phyloP scores from a whole-genome alignment of 2,888 invertebrate genomes.

The Drosophila prostipennis region DNA sequence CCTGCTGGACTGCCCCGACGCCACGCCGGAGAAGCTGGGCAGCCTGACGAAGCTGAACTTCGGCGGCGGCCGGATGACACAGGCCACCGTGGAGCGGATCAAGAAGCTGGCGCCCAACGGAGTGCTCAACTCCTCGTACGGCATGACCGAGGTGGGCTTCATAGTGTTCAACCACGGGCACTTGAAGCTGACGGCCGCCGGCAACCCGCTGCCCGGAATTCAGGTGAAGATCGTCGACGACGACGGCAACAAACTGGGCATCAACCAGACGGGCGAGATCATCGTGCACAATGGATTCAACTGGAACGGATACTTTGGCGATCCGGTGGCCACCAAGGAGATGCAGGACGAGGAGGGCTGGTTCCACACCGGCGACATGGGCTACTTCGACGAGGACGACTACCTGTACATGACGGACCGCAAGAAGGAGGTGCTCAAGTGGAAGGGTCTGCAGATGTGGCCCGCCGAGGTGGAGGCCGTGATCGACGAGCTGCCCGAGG shows the following conservation, averaged over 20 bases:
- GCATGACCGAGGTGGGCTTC: conserved; percentile 62
- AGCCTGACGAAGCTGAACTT: conserved; percentile 52
- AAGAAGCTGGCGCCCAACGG: conserved; percentile 49
- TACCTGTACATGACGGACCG: conserved; percentile 72
- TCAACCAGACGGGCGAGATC: conserved; percentile 76
- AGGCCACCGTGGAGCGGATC: conserved; percentile 27
- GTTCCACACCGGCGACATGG: conserved; percentile 81
- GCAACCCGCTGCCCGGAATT: conserved; percentile 56
- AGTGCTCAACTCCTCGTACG: conserved; percentile 51
- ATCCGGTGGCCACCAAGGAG: conserved; percentile 60
- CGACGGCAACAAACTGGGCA: conserved; percentile 56
- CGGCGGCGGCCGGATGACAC: conserved; percentile 53
- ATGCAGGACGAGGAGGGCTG: conserved; percentile 71
- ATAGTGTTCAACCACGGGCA: conserved; percentile 46
- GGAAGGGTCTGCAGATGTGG: conserved; percentile 62
- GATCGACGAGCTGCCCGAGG: conserved; percentile 65
- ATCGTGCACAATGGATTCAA: conserved; percentile 44
- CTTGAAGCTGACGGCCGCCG: conserved; percentile 58
- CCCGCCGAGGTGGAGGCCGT: conserved; percentile 75
- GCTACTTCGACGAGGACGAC: conserved; percentile 76
- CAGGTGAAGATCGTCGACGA: conserved; percentile 71
- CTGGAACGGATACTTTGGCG: conserved; percentile 80
- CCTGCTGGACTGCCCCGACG: conserved; percentile 45
- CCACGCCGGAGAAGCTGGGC: conserved; percentile 41
- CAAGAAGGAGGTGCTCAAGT: conserved; percentile 78